Conservation (phyloP, 2,888 invertebrate genomes). For the Mantis religiosa region DNA sequence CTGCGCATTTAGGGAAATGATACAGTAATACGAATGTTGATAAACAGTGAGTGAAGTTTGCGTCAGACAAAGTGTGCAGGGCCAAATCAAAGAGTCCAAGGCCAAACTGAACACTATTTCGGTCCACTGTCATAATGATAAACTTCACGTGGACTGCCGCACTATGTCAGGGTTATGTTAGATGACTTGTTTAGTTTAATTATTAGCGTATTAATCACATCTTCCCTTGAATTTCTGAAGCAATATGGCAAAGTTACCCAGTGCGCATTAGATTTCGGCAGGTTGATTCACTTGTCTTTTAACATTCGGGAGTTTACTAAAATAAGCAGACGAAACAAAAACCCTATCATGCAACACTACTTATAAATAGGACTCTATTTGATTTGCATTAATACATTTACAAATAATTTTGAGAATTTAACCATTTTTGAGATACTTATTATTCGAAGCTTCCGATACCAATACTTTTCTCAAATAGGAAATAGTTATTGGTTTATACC, state of each 20-base stretch:
- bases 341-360: no score
- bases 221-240: background rate
- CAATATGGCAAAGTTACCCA: background rate
- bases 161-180: background rate
- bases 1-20: background rate
- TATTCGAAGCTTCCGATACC: no score
- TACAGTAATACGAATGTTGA: background rate
- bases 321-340: no score
- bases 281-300: background rate
- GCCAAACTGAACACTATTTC: background rate
- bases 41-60: background rate
- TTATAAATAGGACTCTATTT: no score
- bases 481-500: no score
- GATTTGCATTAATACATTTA: no score
- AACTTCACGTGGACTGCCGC: background rate
- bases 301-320: no score
- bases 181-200: background rate
- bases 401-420: no score
- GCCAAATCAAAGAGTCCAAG: background rate
- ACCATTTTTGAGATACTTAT: no score
- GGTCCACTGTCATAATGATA: background rate
- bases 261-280: background rate
- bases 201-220: background rate
- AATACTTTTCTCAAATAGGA: no score
- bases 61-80: background rate